Base-by-base conservation (phyloP, 2,888 invertebrate species). In the Arge pagana region DNA sequence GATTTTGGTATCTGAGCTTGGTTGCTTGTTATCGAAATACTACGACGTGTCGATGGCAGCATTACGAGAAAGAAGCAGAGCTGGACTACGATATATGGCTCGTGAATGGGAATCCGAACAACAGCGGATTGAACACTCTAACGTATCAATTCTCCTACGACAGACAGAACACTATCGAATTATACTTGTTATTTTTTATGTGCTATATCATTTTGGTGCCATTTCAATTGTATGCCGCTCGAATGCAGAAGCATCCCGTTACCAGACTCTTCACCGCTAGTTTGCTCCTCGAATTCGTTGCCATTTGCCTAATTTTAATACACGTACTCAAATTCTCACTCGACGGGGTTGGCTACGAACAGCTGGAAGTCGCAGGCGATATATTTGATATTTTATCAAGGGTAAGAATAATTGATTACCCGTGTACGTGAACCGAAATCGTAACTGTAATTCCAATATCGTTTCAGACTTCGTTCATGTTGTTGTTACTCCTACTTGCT, bases 101-200 rank as follows among this genome's bases (percentile, higher is more conserved):
- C 40, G 96, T 97, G 5, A 98, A 98, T 78, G 96, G 97, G 19
- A 92, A 93, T 78, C 98, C 98, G 0, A 92, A 91, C 72, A 83
- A 86, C 64, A 90, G 91, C 53, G 84, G 89, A 55, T 89, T 89
- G 68, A 95, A 93, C 75, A 89, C 91, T 52, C 82, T 97, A 66
- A 86, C 92, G 52, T 96, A 94, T 79, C 96, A 98, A 75, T 97
- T 97, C 76, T 96, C 96, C 1, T 97, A 96, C 79, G 97, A 98
- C 72, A 85, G 90, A 71, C 95, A 95, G 77, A 93, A 96, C 74
- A 90, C 95, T 6, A 81, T 94, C 51, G 95, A 96, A 77, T 82
- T 96, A 63, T 95, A 96, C 79, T 80, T 95, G 56, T 81, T 93
- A 37, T 95, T 95, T 74, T 88, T 94, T 80, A 73, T 91, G 51